A percentile compares a stretch with the other conserved stretches of the same genome.
Conservation (phyloP, 2,888 invertebrate species). For the Hymenopus coronatus region DNA sequence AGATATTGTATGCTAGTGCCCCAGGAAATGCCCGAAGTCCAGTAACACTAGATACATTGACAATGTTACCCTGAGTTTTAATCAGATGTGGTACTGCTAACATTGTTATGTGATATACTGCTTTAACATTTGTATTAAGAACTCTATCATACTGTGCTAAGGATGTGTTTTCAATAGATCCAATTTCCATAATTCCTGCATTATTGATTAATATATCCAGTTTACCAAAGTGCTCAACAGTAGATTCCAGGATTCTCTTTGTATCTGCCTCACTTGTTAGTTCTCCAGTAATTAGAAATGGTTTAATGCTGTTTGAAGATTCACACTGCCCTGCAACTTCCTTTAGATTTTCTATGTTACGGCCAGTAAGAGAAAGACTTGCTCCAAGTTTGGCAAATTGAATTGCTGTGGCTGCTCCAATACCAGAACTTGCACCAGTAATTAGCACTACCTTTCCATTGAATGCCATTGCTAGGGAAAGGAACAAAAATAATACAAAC, state of each 20-base stretch:
- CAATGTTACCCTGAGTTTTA: constrained; percentile 82
- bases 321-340: constrained; percentile 59
- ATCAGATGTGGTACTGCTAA: constrained; percentile 83
- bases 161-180: constrained; percentile 80
- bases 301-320: constrained; percentile 43
- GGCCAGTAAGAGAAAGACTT: constrained; percentile 65
- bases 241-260: constrained; percentile 67
- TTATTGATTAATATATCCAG: constrained; percentile 86
- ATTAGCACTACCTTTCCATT: constrained; percentile 70
- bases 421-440: constrained; percentile 82
- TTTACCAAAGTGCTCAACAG: constrained; percentile 70
- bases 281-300: constrained; percentile 65
- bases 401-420: constrained; percentile 78
- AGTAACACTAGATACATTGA: constrained; percentile 93
- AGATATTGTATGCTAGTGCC: constrained; percentile 87
- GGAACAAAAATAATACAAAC: too few relatives aligned
- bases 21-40: constrained; percentile 88
- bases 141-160: constrained; percentile 85
- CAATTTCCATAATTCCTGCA: constrained; percentile 72
- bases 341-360: constrained; percentile 66
- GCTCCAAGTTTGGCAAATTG: constrained; percentile 74
- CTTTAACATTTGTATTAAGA: constrained; percentile 86
- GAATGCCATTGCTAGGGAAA: constrained; percentile 53
- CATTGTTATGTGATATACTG: constrained; percentile 79
- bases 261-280: constrained; percentile 71